Evolutionary conservation across 2,113 vertebrate species (phyloP), one percentile per base, ranked within the genome.

Genomic region (Scolopax mira): DNA sequence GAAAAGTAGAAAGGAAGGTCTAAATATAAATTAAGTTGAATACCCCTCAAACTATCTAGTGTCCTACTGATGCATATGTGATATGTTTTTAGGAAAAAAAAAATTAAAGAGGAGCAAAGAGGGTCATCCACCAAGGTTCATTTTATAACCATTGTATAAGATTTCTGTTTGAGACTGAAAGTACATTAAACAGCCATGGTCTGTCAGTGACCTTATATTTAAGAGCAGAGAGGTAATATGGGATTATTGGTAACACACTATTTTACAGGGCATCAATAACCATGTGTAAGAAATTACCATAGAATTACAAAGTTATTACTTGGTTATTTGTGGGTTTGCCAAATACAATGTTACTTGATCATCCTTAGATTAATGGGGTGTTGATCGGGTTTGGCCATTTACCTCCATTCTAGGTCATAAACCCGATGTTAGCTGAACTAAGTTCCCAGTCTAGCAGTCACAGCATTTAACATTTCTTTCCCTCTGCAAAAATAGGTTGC

Each of bases 231-330:
- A 95, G 79, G 88, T 82, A 94, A 94, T 94, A 89, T 44, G 88
- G 90, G 90, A 96, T 95, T 95, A 93, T 96, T 97, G 90, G 96
- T 90, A 96, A 97, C 90, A 94, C 90, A 28, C 66, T 96, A 87
- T 93, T 97, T 96, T 96, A 95, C 70, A 94, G 93, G 88, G 86
- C 90, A 94, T 97, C 93, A 86, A 90, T 96, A 97, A 86, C 94
- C 96, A 96, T 94, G 93, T 96, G 96, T 87, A 95, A 97, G 86
- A 95, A 97, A 95, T 97, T 96, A 95, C 88, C 96, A 96, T 94
- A 89, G 95, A 95, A 95, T 96, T 95, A 96, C 92, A 82, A 90
- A 73, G 96, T 79, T 93, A 96, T 96, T 96, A 92, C 92, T 94
- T 44, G 92, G 90, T 75, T 95, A 96, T 97, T 96, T 95, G 96